A percentile compares a stretch with the other conserved stretches of the same genome.
phyloP scores from a whole-genome alignment of 2,797 vertebrate species.

The Sebastes jordani region DNA sequence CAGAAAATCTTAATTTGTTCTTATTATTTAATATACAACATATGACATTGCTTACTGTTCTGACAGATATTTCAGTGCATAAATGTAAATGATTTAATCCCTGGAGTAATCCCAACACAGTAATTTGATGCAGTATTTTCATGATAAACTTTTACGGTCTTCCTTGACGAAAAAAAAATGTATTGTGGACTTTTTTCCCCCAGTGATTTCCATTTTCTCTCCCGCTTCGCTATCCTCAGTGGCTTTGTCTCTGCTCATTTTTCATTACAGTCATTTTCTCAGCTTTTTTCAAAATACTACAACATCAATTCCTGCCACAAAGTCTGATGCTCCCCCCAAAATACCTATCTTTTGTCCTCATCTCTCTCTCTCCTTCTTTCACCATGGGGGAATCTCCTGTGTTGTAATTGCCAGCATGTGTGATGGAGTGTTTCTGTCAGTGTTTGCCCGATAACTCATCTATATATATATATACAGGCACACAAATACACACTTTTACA shows the following conservation, averaged over 20 bases:
- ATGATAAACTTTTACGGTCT: constrained; percentile 29
- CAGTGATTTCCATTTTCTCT: constrained; percentile 16
- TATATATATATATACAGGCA: constrained; percentile 6
- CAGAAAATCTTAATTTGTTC: constrained; percentile 7
- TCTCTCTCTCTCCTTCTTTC: constrained; percentile 4
- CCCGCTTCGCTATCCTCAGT: not conserved
- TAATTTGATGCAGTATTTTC: constrained; percentile 19
- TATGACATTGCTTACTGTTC: constrained; percentile 14
- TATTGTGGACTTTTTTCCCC: not conserved
- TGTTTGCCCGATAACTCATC: constrained; percentile 33
- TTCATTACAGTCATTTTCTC: constrained; percentile 27
- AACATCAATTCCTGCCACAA: constrained; percentile 12
- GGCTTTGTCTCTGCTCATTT: constrained; percentile 19
- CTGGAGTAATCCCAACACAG: constrained; percentile 3
- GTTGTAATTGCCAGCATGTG: constrained; percentile 26
- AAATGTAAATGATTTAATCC: constrained; percentile 20
- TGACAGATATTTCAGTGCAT: constrained; percentile 8
- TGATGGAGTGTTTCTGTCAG: constrained; percentile 65
- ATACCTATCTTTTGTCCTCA: not conserved
- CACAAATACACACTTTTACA: not conserved
- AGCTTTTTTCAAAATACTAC: constrained; percentile 2
- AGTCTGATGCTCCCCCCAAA: constrained; percentile 18
- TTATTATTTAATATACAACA: constrained; percentile 1
- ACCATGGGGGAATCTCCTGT: constrained; percentile 25
- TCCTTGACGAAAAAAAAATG: not conserved